These are phyloP conservation scores for Dallia pectoralis DNA, from an alignment of 2,797 vertebrate genomes.

Conservation along the genomic window DNA sequence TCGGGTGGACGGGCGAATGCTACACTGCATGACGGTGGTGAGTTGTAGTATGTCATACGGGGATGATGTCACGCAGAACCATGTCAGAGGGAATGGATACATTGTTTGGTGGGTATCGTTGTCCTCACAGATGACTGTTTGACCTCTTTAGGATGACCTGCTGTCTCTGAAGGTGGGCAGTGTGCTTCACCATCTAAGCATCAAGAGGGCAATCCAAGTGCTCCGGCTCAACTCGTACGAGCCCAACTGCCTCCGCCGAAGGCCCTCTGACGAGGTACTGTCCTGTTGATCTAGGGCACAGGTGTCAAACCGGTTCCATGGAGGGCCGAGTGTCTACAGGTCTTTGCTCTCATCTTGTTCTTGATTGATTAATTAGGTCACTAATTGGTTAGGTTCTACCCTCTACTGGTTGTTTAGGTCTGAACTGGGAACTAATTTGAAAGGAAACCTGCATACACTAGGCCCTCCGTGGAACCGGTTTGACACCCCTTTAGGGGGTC, in stretches of 20 bases:
- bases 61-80: neutral
- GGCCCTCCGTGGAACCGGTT: too few relatives aligned
- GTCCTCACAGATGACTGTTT: neutral
- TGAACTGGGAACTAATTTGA: too few relatives aligned
- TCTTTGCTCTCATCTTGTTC: too few relatives aligned
- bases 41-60: slow-evolving; percentile 46
- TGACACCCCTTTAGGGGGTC: too few relatives aligned
- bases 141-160: slow-evolving; percentile 84
- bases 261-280: slow-evolving; percentile 89
- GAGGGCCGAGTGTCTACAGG: too few relatives aligned
- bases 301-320: too few relatives aligned
- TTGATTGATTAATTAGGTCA: too few relatives aligned
- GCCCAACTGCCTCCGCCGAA: slow-evolving; percentile 85
- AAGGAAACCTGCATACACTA: too few relatives aligned
- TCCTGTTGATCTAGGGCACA: too few relatives aligned
- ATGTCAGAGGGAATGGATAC: neutral
- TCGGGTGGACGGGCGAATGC: slow-evolving; percentile 90
- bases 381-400: too few relatives aligned
- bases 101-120: neutral
- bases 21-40: slow-evolving; percentile 94
- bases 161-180: slow-evolving; percentile 92
- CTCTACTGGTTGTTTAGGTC: too few relatives aligned
- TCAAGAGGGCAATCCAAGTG: slow-evolving; percentile 94
- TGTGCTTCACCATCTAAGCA: slow-evolving; percentile 93
- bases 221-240: slow-evolving; percentile 89